Evolutionary conservation across 1,140 invertebrate species (phyloP).

Genomic region (Nomia melanderi): DNA sequence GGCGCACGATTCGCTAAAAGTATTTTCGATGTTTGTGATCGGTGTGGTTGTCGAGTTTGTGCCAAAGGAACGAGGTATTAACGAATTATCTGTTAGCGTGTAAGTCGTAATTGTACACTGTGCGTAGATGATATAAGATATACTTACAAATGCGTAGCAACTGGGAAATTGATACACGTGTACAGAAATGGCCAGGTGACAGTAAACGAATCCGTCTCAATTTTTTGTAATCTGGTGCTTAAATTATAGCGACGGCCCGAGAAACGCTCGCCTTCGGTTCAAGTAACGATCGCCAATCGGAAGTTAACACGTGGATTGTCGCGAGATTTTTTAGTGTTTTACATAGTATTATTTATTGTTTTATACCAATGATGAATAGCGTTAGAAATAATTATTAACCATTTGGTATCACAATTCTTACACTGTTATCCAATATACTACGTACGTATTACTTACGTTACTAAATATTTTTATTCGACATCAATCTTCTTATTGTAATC

Average conservation of each 20-base stretch:
- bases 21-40: constrained; percentile 61
- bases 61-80: constrained; percentile 48
- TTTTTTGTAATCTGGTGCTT: constrained; percentile 45
- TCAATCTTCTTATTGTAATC: too few species aligned
- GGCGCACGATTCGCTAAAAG: constrained; percentile 1
- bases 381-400: too few species aligned
- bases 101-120: constrained; percentile 6
- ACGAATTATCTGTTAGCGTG: constrained; percentile 29
- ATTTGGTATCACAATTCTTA: too few species aligned
- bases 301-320: too few species aligned
- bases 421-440: too few species aligned
- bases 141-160: neutral
- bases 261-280: neutral
- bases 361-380: too few species aligned
- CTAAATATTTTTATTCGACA: too few species aligned
- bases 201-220: constrained; percentile 60
- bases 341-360: too few species aligned
- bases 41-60: constrained; percentile 48
- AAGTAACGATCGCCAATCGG: too few species aligned
- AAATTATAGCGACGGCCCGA: neutral
- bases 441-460: too few species aligned
- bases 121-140: neutral
- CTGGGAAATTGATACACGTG: constrained; percentile 7
- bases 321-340: too few species aligned
- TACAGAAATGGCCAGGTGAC: constrained; percentile 26